Evolutionary conservation across 2,888 invertebrate species (phyloP).

Genomic region (Liopterus haemorrhoidalis): DNA sequence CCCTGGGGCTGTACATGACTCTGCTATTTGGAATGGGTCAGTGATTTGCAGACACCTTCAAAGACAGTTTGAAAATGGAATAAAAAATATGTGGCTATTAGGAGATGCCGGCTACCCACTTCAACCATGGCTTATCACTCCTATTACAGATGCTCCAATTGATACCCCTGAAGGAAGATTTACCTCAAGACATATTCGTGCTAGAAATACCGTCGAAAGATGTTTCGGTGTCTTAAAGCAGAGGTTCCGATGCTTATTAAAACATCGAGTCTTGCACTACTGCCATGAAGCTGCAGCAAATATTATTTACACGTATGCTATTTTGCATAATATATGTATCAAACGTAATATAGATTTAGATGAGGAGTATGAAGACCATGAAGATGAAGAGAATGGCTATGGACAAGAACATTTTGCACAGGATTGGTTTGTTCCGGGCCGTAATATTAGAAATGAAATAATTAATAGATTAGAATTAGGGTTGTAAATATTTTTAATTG

Average conservation of each 20-base stretch:
- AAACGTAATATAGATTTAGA: slow-evolving; percentile 9
- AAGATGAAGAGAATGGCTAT: slow-evolving; percentile 2
- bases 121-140: slow-evolving; percentile 35
- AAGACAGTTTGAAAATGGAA: slow-evolving; percentile 2
- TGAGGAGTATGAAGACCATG: background rate
- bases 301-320: slow-evolving; percentile 34
- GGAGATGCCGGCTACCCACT: slow-evolving; percentile 34
- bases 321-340: slow-evolving; percentile 31
- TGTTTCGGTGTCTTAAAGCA: slow-evolving; percentile 31
- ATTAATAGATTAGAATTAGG: background rate
- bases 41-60: background rate
- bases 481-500: too few relatives aligned
- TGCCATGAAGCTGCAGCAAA: slow-evolving; percentile 30
- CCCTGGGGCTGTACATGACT: slow-evolving; percentile 12
- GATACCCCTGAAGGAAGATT: slow-evolving; percentile 27
- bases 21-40: slow-evolving; percentile 13
- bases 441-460: background rate
- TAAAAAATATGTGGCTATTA: slow-evolving; percentile 17
- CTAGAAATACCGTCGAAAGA: slow-evolving; percentile 31
- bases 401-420: too few relatives aligned
- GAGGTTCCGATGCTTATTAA: slow-evolving; percentile 32
- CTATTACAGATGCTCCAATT: slow-evolving; percentile 25
- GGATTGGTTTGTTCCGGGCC: too few relatives aligned
- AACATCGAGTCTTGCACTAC: slow-evolving; percentile 32
- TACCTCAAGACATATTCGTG: slow-evolving; percentile 25